These are phyloP conservation scores for Apodemus sylvaticus DNA, from an alignment of 2,113 vertebrate species.

Conservation along the genomic window DNA sequence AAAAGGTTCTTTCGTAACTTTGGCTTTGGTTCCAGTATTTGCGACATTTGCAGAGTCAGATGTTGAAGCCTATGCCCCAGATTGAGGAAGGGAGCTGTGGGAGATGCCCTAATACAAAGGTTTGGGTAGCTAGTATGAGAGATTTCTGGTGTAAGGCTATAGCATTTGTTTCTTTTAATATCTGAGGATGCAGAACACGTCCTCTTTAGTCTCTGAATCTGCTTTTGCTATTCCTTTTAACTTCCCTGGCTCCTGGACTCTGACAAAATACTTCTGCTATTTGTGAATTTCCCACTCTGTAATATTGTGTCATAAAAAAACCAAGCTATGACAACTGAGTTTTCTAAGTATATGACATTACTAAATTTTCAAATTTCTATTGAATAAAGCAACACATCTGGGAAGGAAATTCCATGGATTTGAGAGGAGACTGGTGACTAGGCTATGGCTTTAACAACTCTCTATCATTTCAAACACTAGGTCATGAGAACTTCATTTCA, in stretches of 20 bases:
- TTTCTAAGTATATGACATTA: background rate
- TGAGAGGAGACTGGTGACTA: background rate
- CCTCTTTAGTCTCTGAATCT: background rate
- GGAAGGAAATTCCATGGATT: background rate
- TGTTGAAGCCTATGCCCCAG: background rate
- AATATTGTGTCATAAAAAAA: background rate
- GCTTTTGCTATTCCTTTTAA: background rate
- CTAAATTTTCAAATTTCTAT: background rate
- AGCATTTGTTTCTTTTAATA: background rate
- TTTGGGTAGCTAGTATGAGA: background rate
- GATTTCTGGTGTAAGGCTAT: background rate
- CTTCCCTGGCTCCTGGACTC: background rate
- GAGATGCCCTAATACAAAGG: background rate
- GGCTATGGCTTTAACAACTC: no score
- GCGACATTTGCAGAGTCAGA: background rate
- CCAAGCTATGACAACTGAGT: background rate
- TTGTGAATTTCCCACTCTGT: background rate
- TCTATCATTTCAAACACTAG: background rate
- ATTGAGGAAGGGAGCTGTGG: no score
- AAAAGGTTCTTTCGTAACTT: background rate
- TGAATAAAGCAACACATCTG: background rate
- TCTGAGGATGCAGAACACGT: background rate
- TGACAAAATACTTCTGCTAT: background rate
- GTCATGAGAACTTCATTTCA: background rate
- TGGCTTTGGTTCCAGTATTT: background rate